phyloP scores from a whole-genome alignment of 1,140 invertebrate species.

The Thaumatotibia leucotreta region DNA sequence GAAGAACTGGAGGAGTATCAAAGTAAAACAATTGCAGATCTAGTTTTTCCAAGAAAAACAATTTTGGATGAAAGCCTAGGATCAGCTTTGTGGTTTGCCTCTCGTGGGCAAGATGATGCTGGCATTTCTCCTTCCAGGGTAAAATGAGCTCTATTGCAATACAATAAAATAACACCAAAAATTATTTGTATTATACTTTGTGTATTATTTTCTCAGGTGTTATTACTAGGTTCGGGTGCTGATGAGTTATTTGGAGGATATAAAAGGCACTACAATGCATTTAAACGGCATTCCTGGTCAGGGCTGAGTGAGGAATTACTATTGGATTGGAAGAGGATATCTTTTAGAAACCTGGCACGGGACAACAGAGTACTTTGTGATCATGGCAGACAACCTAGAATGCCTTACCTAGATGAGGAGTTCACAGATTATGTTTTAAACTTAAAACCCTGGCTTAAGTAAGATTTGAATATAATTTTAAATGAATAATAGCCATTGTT shows the following conservation, averaged over 20 bases:
- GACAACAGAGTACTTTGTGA: slow-evolving; percentile 93
- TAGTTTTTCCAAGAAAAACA: slow-evolving; percentile 90
- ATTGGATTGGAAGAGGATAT: slow-evolving; percentile 89
- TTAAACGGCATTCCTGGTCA: slow-evolving; percentile 81
- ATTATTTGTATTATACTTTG: no score
- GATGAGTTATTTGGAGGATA: slow-evolving; percentile 99
- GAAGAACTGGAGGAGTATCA: slow-evolving; percentile 81
- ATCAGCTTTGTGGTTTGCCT: slow-evolving; percentile 97
- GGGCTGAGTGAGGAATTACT: slow-evolving; percentile 84
- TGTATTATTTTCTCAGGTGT: slow-evolving; percentile 77
- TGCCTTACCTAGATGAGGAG: slow-evolving; percentile 97
- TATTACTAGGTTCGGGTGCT: slow-evolving; percentile 94
- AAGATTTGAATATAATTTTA: not conserved
- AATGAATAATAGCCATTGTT: not conserved
- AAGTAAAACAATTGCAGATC: slow-evolving; percentile 80
- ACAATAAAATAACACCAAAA: slow-evolving; percentile 3
- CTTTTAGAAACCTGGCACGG: slow-evolving; percentile 93
- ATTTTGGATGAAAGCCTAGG: slow-evolving; percentile 97
- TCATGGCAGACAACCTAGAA: slow-evolving; percentile 86
- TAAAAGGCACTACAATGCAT: slow-evolving; percentile 87
- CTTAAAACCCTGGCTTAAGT: slow-evolving; percentile 24
- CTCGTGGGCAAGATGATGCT: slow-evolving; percentile 79
- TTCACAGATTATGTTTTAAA: slow-evolving; percentile 77
- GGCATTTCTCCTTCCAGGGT: slow-evolving; percentile 83
- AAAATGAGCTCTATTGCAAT: slow-evolving; percentile 32